Evolutionary conservation across 2,888 invertebrate species (phyloP), one percentile per base, ranked within the genome.

Genomic region (Melinaea menophilus): DNA sequence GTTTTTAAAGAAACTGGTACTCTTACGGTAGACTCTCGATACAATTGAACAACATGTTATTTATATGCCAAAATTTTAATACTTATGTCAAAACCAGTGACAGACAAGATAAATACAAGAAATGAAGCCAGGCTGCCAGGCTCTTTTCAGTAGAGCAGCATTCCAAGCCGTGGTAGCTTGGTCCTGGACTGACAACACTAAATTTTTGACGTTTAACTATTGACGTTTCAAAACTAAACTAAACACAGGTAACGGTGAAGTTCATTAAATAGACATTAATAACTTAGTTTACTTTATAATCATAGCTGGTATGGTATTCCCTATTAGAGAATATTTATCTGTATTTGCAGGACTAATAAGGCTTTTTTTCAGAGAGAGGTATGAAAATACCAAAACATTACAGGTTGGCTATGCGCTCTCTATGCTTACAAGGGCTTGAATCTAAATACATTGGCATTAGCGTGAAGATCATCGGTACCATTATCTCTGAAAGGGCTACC

Each of bases 401-500:
- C 95, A 51, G 96, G 96, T 57, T 98, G 98, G 98, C 91, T 97
- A n/a, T 95, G 96, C 58, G 95, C 94, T 0, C 93, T 98, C 11
- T 98, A 97, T 83, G 95, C 95, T 7, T 98, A 98, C 91, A 98
- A 98, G 84, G 97, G 96, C 2, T 92, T 98, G 98, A 98, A 86
- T 97, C 97, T 4, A 96, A 97, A 79, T 97, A 97, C 84, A 98
- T 98, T 72, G 98, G 96, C 11, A 95, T 98, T 82, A 97, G 96
- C 71, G 96, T 97, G 9, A 97, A 97, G 4, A 95, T 96, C 4
- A 91, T 97, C 69, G 97, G 97, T n/a, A 96, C 96, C 77, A 93
- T 98, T 59, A 94, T 97, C 72, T 95, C 95, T 2, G 96, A 97
- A 73, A 92, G 95, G 64, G 95, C 95, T 2, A 95, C 96, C 0